Evolutionary conservation across 2,888 invertebrate species (phyloP), one percentile per base, ranked within the genome.

Genomic region (Mesochorus sp.): DNA sequence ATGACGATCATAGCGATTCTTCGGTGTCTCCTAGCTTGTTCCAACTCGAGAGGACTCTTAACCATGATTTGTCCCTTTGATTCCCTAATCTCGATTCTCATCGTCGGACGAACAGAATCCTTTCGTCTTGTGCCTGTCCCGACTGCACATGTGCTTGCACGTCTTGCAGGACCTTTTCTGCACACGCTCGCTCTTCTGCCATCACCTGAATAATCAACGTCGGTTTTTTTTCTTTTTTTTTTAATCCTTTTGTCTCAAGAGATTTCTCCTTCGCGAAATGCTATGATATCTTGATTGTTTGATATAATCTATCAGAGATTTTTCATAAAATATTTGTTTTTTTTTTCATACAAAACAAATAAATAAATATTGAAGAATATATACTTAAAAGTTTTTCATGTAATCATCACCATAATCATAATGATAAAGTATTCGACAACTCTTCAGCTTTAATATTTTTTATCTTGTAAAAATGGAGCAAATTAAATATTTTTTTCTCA

Each of bases 1-100:
- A 95, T 93, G 76, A 96, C 94, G 85, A 95, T 93, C 86, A 94
- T 94, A 61, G 95, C 95, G 83, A 95, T 94, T 83, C 94, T 93
- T 75, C 94, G 94, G 80, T 95, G 93, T 79, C 95, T 93, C 57
- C 94, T 93, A 85, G 94, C 94, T 86, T 94, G 94, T 82, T 94
- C 93, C 79, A 93, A 92, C 79, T 93, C 93, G 37, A 90, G 91
- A 1, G 84, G 81, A 37, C 75, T 67, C 47, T 78, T 80, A 1
- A 76, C 80, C 42, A 91, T 77, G 81, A 92, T 92, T 71, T 93
- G 93, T 80, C 92, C 91, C 61, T 88, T 85, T 1, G 78, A 61
- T 81, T 92, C 91, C 64, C 80, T 80, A 8, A 79, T 73, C 19
- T 85, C 88, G 72, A 77, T 66, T 71, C 84, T 85, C 72, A 70